Evolutionary conservation across 2,888 invertebrate genomes (phyloP).

Genomic region (Mimachlamys varia): DNA sequence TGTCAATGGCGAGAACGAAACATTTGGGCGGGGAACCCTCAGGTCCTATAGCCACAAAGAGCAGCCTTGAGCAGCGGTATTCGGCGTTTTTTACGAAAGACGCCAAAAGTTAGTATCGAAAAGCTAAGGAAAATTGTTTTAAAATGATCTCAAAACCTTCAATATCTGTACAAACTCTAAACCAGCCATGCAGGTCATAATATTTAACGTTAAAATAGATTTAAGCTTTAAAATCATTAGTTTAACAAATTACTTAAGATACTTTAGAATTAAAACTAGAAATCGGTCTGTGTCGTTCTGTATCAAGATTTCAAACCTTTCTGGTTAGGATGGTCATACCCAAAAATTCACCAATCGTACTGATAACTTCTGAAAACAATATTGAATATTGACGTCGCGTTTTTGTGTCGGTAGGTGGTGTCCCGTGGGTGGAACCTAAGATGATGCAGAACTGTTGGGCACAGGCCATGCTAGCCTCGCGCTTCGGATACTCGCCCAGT

Average conservation of each 20-base stretch:
- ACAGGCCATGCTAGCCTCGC: constrained; percentile 46
- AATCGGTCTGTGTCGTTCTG: too few relatives aligned
- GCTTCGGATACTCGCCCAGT: constrained; percentile 48
- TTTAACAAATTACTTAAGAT: too few relatives aligned
- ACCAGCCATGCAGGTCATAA: too few relatives aligned
- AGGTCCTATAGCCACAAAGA: constrained; percentile 41
- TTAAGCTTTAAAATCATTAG: too few relatives aligned
- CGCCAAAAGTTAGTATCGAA: constrained; percentile 43
- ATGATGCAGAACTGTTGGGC: constrained; percentile 51
- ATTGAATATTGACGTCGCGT: not conserved
- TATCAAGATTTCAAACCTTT: too few relatives aligned
- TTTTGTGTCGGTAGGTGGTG: constrained; percentile 11
- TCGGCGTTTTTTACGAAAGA: constrained; percentile 45
- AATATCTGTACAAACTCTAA: too few relatives aligned
- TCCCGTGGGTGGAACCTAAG: constrained; percentile 48
- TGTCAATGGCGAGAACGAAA: not conserved
- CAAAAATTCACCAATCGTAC: too few relatives aligned
- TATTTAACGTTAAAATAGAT: too few relatives aligned
- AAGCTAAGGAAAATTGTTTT: not conserved
- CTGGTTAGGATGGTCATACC: too few relatives aligned
- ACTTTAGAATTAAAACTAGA: too few relatives aligned
- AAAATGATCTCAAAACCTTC: not conserved
- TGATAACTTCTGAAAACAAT: too few relatives aligned
- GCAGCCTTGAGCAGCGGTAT: constrained; percentile 39
- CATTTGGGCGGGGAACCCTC: constrained; percentile 45